Conservation (phyloP, 2,797 vertebrate genomes). For the Agapornis canus region DNA sequence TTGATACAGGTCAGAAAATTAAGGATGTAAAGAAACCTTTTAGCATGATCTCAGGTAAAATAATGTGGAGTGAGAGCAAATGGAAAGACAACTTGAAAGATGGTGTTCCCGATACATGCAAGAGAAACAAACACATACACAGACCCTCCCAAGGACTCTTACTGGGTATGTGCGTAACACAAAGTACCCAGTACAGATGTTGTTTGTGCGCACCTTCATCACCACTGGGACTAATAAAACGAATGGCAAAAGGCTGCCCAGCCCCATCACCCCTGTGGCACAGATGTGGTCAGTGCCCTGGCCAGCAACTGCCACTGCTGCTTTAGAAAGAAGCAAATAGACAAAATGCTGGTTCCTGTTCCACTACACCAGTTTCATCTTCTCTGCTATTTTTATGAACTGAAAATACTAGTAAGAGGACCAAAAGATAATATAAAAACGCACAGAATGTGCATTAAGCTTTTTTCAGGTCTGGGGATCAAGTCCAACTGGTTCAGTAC, state of each 20-base stretch:
- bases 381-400: neutral
- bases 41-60: neutral
- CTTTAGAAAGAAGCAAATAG: neutral
- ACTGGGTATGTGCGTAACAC: accelerated
- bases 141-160: neutral
- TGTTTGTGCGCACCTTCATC: neutral
- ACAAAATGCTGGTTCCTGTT: neutral
- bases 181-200: neutral
- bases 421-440: neutral
- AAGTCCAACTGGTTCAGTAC: neutral
- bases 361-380: neutral
- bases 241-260: neutral
- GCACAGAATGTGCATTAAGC: neutral
- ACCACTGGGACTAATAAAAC: accelerated
- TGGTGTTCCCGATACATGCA: neutral
- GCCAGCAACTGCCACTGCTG: neutral
- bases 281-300: neutral
- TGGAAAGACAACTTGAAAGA: neutral
- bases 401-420: neutral
- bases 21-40: neutral
- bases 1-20: neutral
- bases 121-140: neutral
- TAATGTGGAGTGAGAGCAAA: neutral
- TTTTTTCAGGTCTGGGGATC: neutral
- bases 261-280: neutral